Percentiles rank a stretch among this genome's conserved stretches.
Conservation (phyloP, 64 coral and sea anemone genomes). For the Trachythela sp. region DNA sequence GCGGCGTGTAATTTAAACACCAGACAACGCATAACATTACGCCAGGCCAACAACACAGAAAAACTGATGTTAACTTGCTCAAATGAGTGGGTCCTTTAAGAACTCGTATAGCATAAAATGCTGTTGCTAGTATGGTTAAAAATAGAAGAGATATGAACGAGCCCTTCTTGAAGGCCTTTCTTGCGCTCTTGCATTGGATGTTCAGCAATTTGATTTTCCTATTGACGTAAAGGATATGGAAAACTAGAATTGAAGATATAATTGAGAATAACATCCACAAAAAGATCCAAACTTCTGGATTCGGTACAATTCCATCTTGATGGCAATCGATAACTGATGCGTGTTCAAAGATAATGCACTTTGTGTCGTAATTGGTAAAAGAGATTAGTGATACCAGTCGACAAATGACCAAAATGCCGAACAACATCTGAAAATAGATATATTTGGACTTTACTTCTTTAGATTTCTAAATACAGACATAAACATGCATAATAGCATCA, state of each 20-base stretch:
- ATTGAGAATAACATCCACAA: neutral
- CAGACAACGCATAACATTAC: neutral
- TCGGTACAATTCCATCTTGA: neutral
- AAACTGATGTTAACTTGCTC: neutral
- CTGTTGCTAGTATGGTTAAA: neutral
- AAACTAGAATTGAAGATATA: neutral
- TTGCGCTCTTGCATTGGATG: neutral
- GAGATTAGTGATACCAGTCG: neutral
- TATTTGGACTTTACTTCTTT: too few species aligned
- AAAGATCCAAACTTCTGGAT: neutral
- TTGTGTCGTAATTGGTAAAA: neutral
- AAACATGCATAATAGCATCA: too few species aligned
- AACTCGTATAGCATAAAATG: neutral
- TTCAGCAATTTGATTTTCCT: neutral
- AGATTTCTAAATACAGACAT: too few species aligned
- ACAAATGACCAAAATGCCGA: too few species aligned
- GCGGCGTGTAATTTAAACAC: neutral
- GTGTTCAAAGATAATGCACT: neutral
- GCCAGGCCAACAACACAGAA: neutral
- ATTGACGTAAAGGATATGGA: neutral
- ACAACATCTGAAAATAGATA: too few species aligned
- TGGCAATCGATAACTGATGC: neutral
- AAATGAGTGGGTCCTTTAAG: too few species aligned
- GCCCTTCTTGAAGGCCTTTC: neutral
- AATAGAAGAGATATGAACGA: neutral